These are phyloP conservation scores for Drosophila tani DNA, from an alignment of 1,140 invertebrate genomes.

Conservation along the genomic window DNA sequence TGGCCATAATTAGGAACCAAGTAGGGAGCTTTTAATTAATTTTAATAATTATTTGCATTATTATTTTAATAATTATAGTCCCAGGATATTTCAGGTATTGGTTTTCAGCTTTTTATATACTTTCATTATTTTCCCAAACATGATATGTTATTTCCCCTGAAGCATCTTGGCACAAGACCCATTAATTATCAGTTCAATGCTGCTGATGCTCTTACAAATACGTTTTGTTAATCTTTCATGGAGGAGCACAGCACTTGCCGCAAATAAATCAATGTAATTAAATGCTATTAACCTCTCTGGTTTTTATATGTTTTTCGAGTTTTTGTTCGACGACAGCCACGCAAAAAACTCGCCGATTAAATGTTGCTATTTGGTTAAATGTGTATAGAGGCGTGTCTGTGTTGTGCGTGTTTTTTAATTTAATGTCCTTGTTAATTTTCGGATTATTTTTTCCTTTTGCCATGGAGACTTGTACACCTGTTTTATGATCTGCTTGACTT, in stretches of 20 bases:
- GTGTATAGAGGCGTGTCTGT: neutral
- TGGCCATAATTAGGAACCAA: too few species aligned
- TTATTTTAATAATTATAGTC: too few species aligned
- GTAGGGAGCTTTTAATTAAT: neutral
- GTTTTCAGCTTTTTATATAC: neutral
- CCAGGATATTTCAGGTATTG: too few species aligned
- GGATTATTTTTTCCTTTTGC: neutral
- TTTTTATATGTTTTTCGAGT: constrained; percentile 26
- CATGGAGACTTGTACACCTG: neutral
- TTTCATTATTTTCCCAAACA: neutral
- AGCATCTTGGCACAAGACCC: constrained; percentile 36
- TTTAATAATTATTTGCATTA: neutral
- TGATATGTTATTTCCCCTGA: neutral
- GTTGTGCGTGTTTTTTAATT: neutral
- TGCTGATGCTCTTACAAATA: constrained; percentile 14
- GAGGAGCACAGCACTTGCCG: constrained; percentile 28
- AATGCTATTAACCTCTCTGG: constrained; percentile 50
- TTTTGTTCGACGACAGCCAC: neutral
- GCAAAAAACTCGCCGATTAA: constrained; percentile 16
- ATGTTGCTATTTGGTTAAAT: neutral
- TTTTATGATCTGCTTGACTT: constrained; percentile 18
- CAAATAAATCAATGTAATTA: constrained; percentile 77
- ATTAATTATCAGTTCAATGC: constrained; percentile 43
- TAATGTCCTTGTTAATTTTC: constrained; percentile 5
- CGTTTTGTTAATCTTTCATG: constrained; percentile 28